Conservation (phyloP, 2,888 invertebrate species). For the Pollenia amentaria region DNA sequence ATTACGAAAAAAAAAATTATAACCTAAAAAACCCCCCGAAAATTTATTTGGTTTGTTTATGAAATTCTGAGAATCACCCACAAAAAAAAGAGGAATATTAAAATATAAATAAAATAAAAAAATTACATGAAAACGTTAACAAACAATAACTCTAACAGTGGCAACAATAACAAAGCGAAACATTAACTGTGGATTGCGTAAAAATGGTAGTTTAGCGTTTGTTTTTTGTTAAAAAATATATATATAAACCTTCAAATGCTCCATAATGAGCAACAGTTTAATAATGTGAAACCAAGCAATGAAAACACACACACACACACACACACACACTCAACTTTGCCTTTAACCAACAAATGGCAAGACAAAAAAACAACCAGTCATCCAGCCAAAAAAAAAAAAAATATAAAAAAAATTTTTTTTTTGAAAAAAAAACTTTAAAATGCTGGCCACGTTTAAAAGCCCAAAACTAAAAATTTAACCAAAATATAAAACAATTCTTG, state of each 20-base stretch:
- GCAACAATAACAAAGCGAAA: slow-evolving; percentile 54
- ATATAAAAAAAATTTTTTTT: slow-evolving; percentile 27
- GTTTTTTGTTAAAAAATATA: slow-evolving; percentile 7
- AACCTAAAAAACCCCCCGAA: slow-evolving; percentile 11
- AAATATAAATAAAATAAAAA: slow-evolving; percentile 21
- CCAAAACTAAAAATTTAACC: background rate
- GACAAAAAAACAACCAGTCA: slow-evolving; percentile 21
- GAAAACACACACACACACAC: background rate
- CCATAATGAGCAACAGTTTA: slow-evolving; percentile 65
- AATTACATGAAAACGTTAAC: slow-evolving; percentile 43
- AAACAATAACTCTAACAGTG: slow-evolving; percentile 4
- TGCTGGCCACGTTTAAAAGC: slow-evolving; percentile 51
- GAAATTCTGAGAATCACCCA: slow-evolving; percentile 48
- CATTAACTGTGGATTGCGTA: slow-evolving; percentile 69
- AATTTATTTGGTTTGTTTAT: slow-evolving; percentile 19
- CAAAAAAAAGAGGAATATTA: slow-evolving; percentile 5
- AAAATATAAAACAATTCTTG: slow-evolving; percentile 30
- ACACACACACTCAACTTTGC: background rate
- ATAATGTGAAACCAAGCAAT: slow-evolving; percentile 52
- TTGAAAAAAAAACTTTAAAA: slow-evolving; percentile 32
- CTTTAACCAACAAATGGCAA: slow-evolving; percentile 10
- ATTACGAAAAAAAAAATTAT: background rate
- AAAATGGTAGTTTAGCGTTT: slow-evolving; percentile 36
- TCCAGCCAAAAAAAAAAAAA: slow-evolving; percentile 25
- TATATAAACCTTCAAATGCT: slow-evolving; percentile 58